phyloP scores from a whole-genome alignment of 2,113 vertebrate genomes.

The Nymphicus hollandicus region DNA sequence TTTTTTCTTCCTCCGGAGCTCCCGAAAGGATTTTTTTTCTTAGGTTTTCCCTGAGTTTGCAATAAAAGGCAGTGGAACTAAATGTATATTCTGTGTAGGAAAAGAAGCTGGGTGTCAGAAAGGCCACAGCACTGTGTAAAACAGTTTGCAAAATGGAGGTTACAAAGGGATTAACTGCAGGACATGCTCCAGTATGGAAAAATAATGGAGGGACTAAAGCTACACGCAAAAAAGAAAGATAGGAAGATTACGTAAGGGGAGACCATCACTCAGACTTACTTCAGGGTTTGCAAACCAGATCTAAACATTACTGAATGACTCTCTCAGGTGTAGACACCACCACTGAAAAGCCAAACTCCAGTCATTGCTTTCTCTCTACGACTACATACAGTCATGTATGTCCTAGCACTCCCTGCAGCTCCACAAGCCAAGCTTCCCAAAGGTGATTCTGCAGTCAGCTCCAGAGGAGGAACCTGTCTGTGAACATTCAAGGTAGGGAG shows the following conservation, averaged over 20 bases:
- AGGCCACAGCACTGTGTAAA: not conserved
- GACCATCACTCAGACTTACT: not conserved
- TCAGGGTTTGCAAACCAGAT: not conserved
- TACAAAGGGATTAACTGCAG: not conserved
- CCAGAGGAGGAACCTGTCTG: not conserved
- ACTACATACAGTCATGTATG: not conserved
- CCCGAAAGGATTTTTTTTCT: not conserved
- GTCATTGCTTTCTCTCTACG: not conserved
- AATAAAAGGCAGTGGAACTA: slow-evolving; percentile 23
- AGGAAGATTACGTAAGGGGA: not conserved
- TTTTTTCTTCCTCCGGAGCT: not conserved
- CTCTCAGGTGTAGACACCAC: not conserved
- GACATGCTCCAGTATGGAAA: not conserved
- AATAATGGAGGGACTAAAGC: not conserved
- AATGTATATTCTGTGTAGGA: not conserved
- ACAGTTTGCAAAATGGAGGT: not conserved
- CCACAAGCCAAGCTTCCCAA: not conserved
- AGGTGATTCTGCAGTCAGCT: not conserved
- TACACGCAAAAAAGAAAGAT: not conserved
- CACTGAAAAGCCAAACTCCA: not conserved
- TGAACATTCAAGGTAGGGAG: not conserved
- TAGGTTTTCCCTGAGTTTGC: not conserved
- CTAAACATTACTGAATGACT: not conserved
- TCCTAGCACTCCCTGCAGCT: not conserved
- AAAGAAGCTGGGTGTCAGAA: not conserved